These are phyloP conservation scores for Cirrhinus mrigala DNA, from an alignment of 2,797 vertebrate species.

Conservation along the genomic window DNA sequence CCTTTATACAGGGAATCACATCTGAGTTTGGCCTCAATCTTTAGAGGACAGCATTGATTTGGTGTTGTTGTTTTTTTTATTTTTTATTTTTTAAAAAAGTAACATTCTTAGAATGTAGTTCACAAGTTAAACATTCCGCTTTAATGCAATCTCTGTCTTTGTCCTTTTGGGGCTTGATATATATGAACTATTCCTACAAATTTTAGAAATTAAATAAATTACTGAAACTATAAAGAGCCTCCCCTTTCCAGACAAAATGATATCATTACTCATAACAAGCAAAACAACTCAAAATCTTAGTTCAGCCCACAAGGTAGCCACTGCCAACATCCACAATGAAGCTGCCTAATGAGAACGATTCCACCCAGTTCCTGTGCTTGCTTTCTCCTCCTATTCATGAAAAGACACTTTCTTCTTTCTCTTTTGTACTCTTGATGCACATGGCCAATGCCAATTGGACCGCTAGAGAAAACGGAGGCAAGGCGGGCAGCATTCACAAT, in stretches of 20 bases:
- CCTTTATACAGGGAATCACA: constrained; percentile 23
- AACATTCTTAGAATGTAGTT: background rate
- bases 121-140: background rate
- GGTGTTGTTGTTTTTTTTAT: background rate
- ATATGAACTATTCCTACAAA: background rate
- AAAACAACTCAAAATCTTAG: background rate
- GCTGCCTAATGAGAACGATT: constrained; percentile 68
- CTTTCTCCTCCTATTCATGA: constrained; percentile 70
- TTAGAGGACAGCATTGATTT: background rate
- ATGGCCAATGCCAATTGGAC: constrained; percentile 54
- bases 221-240: background rate
- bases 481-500: constrained; percentile 73
- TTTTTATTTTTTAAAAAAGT: too few species aligned
- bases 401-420: constrained; percentile 80
- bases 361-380: constrained; percentile 71
- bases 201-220: background rate
- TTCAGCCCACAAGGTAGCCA: constrained; percentile 3
- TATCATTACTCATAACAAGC: background rate
- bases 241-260: background rate
- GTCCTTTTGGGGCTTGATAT: background rate
- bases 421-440: constrained; percentile 66
- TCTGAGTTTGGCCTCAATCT: constrained; percentile 27
- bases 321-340: constrained; percentile 46
- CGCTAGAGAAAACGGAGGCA: constrained; percentile 71
- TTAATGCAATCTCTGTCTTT: background rate